Conservation (phyloP, 2,113 vertebrate species). For the Macrotus californicus region DNA sequence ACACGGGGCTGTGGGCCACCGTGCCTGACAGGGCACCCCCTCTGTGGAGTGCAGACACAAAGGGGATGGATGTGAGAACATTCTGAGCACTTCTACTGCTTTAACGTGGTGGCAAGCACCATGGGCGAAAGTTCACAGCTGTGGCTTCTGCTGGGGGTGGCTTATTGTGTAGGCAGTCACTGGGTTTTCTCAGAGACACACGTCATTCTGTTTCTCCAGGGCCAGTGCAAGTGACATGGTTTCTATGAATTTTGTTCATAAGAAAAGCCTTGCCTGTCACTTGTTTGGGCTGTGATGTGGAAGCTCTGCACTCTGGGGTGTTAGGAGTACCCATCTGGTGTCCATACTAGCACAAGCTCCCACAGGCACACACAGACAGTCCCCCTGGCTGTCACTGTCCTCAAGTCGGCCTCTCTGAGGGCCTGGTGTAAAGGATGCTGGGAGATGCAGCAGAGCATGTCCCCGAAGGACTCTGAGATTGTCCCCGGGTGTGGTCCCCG, state of each 20-base stretch:
- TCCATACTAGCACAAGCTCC: not conserved
- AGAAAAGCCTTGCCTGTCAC: not conserved
- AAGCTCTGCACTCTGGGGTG: not conserved
- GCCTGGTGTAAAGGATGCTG: not conserved
- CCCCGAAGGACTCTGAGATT: not conserved
- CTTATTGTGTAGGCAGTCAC: too few species aligned
- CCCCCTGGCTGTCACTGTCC: too few species aligned
- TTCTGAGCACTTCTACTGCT: not conserved
- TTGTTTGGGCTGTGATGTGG: not conserved
- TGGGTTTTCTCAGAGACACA: not conserved
- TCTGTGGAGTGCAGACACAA: too few species aligned
- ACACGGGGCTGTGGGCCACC: not conserved
- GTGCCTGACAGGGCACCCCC: too few species aligned
- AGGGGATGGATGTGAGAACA: not conserved
- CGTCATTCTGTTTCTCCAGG: not conserved
- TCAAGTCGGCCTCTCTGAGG: rapidly evolving
- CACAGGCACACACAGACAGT: too few species aligned
- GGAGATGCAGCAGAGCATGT: not conserved
- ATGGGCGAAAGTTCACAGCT: not conserved
- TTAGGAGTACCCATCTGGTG: rapidly evolving
- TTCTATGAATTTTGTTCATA: not conserved
- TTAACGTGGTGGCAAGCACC: not conserved
- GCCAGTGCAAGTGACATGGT: not conserved
- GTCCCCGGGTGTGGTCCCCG: too few species aligned
- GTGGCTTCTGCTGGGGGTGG: not conserved